Percentiles rank a stretch among this genome's conserved stretches.
Conservation (phyloP, 1,140 invertebrate genomes). For the Heliothis subflexa region DNA sequence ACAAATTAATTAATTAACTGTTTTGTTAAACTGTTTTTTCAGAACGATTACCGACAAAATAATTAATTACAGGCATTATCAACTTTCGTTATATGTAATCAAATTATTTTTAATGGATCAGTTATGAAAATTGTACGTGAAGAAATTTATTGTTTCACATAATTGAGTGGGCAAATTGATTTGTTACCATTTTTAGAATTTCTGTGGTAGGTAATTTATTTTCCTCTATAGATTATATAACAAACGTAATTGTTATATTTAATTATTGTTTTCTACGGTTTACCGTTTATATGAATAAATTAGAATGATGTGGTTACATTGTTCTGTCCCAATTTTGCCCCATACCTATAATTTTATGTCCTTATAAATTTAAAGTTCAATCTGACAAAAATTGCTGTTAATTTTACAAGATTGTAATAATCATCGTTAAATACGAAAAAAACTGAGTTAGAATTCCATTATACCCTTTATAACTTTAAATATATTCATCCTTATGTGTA, state of each 20-base stretch:
- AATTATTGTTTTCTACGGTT: neutral
- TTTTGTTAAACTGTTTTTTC: constrained; percentile 16
- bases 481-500: too few relatives aligned
- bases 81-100: neutral
- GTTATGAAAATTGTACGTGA: neutral
- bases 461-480: too few relatives aligned
- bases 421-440: too few relatives aligned
- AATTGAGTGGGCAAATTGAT: constrained; percentile 3
- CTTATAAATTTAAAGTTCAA: neutral
- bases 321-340: too few relatives aligned
- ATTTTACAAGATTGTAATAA: too few relatives aligned
- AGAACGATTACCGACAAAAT: neutral
- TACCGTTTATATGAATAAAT: too few relatives aligned
- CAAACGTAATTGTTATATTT: neutral
- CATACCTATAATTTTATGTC: too few relatives aligned
- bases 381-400: too few relatives aligned
- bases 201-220: neutral
- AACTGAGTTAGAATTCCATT: too few relatives aligned
- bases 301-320: too few relatives aligned
- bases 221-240: neutral
- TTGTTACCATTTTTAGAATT: neutral
- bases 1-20: constrained; percentile 32
- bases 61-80: constrained; percentile 15
- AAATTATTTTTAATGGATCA: neutral
- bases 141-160: neutral